Evolutionary conservation across 1,140 invertebrate genomes (phyloP).

Genomic region (Drosophila serrata): DNA sequence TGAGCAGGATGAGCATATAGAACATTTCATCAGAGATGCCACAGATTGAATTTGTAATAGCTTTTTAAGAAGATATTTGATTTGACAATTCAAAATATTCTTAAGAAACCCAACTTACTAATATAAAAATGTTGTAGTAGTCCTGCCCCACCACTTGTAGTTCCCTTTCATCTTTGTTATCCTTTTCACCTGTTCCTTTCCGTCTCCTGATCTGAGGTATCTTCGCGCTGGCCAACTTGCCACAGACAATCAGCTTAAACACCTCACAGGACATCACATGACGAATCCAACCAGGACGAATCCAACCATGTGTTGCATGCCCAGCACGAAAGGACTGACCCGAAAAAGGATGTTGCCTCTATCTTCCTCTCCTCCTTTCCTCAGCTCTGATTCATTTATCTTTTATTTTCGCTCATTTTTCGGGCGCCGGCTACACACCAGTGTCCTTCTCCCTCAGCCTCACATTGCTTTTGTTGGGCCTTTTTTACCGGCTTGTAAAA

Average conservation of each 20-base stretch:
- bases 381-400: slow-evolving; percentile 10
- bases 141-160: not conserved
- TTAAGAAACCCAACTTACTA: not conserved
- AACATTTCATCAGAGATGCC: not conserved
- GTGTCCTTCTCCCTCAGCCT: slow-evolving; percentile 30
- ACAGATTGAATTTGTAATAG: too few relatives aligned
- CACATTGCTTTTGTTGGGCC: slow-evolving; percentile 28
- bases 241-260: slow-evolving; percentile 63
- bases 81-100: not conserved
- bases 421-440: slow-evolving; percentile 5
- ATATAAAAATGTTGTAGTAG: not conserved
- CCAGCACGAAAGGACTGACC: slow-evolving; percentile 10
- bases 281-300: slow-evolving; percentile 38
- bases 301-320: slow-evolving; percentile 76
- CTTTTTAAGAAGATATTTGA: not conserved
- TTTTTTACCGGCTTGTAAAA: slow-evolving; percentile 68
- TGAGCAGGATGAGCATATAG: too few relatives aligned
- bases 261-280: slow-evolving; percentile 25
- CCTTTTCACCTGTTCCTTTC: not conserved
- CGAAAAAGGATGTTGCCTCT: slow-evolving; percentile 5
- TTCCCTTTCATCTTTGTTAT: not conserved
- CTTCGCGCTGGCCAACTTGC: slow-evolving; percentile 18
- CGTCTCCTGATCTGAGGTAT: not conserved
- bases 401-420: slow-evolving; percentile 39
- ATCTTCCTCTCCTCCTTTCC: not conserved